Conservation (phyloP, 2,888 invertebrate species). For the Cephus pulcher region DNA sequence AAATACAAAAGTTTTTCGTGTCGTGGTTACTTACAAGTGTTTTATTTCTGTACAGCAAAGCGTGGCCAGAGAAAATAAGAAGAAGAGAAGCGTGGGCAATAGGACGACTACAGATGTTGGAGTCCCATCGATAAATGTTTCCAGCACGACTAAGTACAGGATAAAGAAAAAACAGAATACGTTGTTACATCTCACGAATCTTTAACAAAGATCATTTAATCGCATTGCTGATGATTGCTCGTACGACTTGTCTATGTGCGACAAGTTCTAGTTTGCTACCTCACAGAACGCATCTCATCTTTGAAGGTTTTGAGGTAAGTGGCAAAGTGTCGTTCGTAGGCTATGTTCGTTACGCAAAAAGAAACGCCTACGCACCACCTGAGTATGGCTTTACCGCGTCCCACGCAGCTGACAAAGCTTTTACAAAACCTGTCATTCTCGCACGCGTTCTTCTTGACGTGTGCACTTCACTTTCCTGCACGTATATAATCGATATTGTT, state of each 20-base stretch:
- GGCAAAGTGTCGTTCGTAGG: conserved; percentile 14
- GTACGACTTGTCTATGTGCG: background rate
- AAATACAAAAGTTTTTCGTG: background rate
- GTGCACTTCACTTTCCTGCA: background rate
- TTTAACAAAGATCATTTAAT: background rate
- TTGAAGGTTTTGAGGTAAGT: conserved; percentile 14
- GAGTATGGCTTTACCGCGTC: conserved; percentile 11
- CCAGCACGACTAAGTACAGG: background rate
- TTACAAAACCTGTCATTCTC: conserved; percentile 17
- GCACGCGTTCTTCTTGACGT: background rate
- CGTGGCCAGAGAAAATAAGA: background rate
- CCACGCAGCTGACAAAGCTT: conserved; percentile 21
- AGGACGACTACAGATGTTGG: background rate
- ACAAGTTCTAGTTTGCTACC: background rate
- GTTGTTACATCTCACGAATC: background rate
- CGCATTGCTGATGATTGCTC: background rate
- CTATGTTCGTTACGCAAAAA: conserved; percentile 15
- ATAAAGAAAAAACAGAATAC: background rate
- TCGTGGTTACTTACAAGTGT: background rate
- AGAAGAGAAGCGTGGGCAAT: background rate
- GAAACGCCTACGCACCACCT: conserved; percentile 21
- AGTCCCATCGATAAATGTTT: background rate
- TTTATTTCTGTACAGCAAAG: background rate
- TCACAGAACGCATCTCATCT: background rate
- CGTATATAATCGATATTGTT: background rate